Conservation (phyloP, 2,113 vertebrate genomes). For the Neotoma lepida region DNA sequence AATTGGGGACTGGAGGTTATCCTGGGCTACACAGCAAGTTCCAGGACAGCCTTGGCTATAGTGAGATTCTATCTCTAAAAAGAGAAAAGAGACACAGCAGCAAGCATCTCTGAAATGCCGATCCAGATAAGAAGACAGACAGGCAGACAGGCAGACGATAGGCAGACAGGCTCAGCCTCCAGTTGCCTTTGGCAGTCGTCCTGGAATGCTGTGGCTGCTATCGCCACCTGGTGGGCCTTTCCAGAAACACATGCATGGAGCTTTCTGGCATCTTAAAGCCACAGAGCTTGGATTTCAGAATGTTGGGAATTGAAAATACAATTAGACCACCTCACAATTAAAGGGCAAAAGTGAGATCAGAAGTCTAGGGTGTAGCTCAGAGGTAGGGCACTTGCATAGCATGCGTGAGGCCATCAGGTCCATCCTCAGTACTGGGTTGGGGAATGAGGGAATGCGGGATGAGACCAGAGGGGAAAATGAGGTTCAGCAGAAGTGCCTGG, state of each 20-base stretch:
- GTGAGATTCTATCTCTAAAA: neutral
- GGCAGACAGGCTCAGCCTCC: neutral
- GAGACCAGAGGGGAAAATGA: neutral
- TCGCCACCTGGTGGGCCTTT: conserved; percentile 83
- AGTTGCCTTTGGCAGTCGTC: fast-evolving
- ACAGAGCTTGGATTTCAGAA: fast-evolving
- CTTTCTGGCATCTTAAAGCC: fast-evolving
- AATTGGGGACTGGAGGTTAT: no score
- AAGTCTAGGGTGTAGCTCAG: neutral
- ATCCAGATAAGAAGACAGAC: neutral
- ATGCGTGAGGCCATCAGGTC: no score
- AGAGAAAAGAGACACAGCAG: neutral
- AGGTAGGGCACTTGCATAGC: neutral
- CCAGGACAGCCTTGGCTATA: neutral
- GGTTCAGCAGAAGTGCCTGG: neutral
- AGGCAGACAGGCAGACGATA: neutral
- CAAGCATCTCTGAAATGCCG: neutral
- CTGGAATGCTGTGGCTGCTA: conserved; percentile 61
- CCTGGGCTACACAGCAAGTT: neutral
- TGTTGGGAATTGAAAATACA: neutral
- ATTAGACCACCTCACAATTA: neutral
- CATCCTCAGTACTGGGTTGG: neutral
- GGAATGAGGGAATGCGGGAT: no score
- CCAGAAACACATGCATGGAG: neutral
- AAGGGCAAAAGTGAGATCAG: neutral